Evolutionary conservation across 1,140 invertebrate species (phyloP), one percentile per base, ranked within the genome.

Genomic region (Nephila pilipes): DNA sequence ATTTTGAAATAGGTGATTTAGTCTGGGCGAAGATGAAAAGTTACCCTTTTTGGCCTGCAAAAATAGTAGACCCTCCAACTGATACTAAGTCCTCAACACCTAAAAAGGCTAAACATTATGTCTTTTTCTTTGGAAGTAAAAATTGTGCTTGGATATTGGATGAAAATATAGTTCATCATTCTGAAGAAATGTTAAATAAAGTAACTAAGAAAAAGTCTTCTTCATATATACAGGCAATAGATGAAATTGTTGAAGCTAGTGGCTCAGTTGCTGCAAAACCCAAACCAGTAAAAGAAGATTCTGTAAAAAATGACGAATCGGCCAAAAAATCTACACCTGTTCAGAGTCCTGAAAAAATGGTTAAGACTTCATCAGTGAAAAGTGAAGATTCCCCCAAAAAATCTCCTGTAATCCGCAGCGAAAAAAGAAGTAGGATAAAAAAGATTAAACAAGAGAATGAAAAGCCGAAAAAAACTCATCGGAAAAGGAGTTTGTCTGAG

Each of bases 101-200:
- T 25, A 63, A 25, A 63, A 63, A 63, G 20, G 6, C 60, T 14
- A 20, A 63, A n/a, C 60, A 63, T 63, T 63, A 63, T 63, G 60
- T 99, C 93, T 99, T 97, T 95, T 99, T 99, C 96, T 99, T 98
- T 96, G 98, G 98, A 85, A 97, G 97, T 55, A 97, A 98, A 94
- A 98, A 99, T 95, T 99, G 98, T 90, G 94, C 94, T 16, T 94
- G 94, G 92, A 94, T 95, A 54, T 29, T 46, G 0, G 93, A 98
- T 94, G 96, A 97, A 79, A 97, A 97, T 94, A 97, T 99, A 32
- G 98, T 98, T 95, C 97, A 97, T 0, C 99, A 99, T 95, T 58
- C 57, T 58, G 96, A 97, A 25, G 60, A 63, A 63, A 63, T 63
- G 60, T 25, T 63, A 25, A 22, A 6, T 63, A n/a, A n/a, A 14